Percentiles rank a stretch among this genome's conserved stretches.
phyloP scores from a whole-genome alignment of 2,888 invertebrate species.

The Nephrotoma guestfalica region DNA sequence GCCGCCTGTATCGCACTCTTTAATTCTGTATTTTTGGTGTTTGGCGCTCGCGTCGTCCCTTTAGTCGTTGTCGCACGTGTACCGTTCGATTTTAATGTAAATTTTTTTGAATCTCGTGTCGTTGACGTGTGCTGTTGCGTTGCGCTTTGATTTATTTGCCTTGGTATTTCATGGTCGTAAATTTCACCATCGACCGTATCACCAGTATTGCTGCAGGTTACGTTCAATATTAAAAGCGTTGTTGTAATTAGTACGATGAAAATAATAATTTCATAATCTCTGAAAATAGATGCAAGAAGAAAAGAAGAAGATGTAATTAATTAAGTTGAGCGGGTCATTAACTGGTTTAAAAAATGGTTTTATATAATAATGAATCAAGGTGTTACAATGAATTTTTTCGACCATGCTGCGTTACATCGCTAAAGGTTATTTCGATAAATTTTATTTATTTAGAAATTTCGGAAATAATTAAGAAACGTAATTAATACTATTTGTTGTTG shows the following conservation, averaged over 20 bases:
- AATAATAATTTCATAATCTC: not conserved
- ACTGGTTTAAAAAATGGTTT: not conserved
- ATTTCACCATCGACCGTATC: not conserved
- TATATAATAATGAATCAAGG: not conserved
- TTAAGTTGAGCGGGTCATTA: not conserved
- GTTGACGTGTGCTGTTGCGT: not conserved
- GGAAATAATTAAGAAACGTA: not conserved
- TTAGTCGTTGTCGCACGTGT: not conserved
- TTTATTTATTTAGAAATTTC: not conserved
- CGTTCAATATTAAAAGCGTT: not conserved
- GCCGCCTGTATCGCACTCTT: slow-evolving; percentile 18
- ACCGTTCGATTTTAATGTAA: not conserved
- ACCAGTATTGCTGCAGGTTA: not conserved
- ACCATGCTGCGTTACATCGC: not conserved
- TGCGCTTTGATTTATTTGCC: not conserved
- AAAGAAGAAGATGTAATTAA: not conserved
- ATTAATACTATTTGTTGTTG: not conserved
- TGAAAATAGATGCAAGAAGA: not conserved
- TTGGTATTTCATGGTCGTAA: not conserved
- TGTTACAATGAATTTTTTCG: not conserved
- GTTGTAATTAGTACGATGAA: not conserved
- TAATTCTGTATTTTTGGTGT: not conserved
- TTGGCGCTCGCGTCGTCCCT: not conserved
- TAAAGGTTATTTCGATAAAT: not conserved
- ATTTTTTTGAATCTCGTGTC: not conserved